Percentiles rank a stretch among this genome's conserved stretches.
Conservation (phyloP, 2,113 vertebrate genomes). For the Muscicapa adusta region DNA sequence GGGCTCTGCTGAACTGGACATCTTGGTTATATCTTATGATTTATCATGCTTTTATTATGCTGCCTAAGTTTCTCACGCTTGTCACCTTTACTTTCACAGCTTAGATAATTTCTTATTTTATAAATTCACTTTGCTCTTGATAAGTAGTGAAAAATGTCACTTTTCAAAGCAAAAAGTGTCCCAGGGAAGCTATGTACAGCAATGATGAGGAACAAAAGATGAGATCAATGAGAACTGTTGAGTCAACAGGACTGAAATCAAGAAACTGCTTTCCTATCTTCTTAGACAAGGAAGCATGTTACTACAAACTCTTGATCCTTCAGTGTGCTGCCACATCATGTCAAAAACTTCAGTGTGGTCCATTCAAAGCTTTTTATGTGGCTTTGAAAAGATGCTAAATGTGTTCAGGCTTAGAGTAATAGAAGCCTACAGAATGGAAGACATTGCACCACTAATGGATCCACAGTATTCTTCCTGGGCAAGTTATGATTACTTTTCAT, state of each 20-base stretch:
- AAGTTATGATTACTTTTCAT: neutral
- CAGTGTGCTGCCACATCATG: neutral
- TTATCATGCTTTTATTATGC: neutral
- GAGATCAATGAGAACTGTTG: neutral
- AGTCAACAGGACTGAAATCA: neutral
- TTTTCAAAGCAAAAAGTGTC: neutral
- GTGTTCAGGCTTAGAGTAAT: neutral
- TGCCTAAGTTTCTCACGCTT: neutral
- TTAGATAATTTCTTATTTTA: neutral
- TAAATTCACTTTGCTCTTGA: neutral
- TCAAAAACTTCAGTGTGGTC: neutral
- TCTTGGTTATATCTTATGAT: neutral
- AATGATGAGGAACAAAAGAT: neutral
- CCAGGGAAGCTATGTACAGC: neutral
- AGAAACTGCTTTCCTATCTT: neutral
- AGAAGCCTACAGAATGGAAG: neutral
- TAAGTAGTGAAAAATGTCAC: neutral
- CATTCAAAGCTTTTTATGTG: neutral
- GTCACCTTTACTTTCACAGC: neutral
- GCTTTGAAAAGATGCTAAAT: neutral
- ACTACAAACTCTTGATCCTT: neutral
- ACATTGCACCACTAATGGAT: neutral
- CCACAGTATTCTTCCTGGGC: neutral
- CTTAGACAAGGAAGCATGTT: neutral
- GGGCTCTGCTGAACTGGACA: neutral